Evolutionary conservation across 2,797 vertebrate genomes (phyloP).

Genomic region (Dicrostonyx torquatus): DNA sequence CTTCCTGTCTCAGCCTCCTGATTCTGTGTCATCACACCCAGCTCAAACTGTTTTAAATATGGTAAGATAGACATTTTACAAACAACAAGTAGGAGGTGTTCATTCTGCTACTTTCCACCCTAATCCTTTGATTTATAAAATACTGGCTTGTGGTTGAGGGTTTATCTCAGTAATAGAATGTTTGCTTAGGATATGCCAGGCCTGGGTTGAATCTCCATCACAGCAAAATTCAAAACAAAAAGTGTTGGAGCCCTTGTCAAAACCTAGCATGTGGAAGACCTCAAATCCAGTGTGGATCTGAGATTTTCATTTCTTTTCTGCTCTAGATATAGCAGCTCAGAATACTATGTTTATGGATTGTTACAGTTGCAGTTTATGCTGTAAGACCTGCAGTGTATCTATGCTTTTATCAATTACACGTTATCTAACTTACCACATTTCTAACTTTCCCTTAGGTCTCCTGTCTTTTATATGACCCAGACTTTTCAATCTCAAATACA

Average conservation of each 20-base stretch:
- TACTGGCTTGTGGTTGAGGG: not conserved
- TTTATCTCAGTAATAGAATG: not conserved
- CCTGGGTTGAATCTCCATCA: not conserved
- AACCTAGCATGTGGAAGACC: not conserved
- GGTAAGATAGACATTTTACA: conserved; percentile 14
- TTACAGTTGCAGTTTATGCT: conserved; percentile 1
- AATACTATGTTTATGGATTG: not conserved
- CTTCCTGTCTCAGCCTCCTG: not conserved
- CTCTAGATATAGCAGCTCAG: not conserved
- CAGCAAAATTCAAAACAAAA: not conserved
- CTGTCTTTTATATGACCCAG: not conserved
- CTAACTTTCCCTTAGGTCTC: not conserved
- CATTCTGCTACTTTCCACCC: not conserved
- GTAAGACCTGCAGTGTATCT: not conserved
- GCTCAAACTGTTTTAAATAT: not conserved
- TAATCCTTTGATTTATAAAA: not conserved
- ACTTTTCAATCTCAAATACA: conserved; percentile 3
- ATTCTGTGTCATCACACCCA: not conserved
- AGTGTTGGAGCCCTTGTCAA: not conserved
- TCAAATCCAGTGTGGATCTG: not conserved
- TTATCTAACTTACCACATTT: not conserved
- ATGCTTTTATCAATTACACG: not conserved
- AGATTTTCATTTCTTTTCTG: conserved; percentile 7
- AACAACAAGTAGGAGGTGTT: not conserved
- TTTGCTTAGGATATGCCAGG: not conserved